These are phyloP conservation scores for Formica selysi DNA, from an alignment of 1,140 invertebrate genomes.

Conservation along the genomic window DNA sequence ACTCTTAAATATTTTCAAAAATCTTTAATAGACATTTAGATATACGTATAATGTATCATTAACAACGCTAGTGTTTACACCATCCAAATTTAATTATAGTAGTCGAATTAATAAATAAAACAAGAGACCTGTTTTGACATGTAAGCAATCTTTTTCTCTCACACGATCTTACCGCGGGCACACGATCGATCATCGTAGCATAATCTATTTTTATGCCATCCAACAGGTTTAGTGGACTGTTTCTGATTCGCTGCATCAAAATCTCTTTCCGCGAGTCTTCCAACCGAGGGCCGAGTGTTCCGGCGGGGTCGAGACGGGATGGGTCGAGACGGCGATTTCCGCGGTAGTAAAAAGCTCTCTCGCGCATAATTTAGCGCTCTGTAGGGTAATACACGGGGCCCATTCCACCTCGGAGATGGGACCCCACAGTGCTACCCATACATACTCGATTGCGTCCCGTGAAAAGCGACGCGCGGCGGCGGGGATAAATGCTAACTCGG, in stretches of 20 bases:
- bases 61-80: neutral
- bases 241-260: slow-evolving; percentile 26
- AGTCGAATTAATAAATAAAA: neutral
- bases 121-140: neutral
- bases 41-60: neutral
- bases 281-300: slow-evolving; percentile 49
- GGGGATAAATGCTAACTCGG: slow-evolving; percentile 82
- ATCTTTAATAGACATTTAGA: slow-evolving; percentile 1
- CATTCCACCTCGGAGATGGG: slow-evolving; percentile 19
- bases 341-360: slow-evolving; percentile 81
- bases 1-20: slow-evolving; percentile 5
- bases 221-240: slow-evolving; percentile 2
- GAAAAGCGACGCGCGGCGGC: slow-evolving; percentile 69
- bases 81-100: neutral
- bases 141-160: neutral
- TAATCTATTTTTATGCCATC: slow-evolving; percentile 42
- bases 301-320: slow-evolving; percentile 48
- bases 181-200: slow-evolving; percentile 58
- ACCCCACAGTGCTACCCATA: slow-evolving; percentile 53
- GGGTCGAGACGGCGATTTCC: slow-evolving; percentile 76
- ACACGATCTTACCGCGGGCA: neutral
- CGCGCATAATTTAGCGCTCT: slow-evolving; percentile 83
- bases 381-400: slow-evolving; percentile 79
- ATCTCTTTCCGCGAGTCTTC: slow-evolving; percentile 36
- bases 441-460: slow-evolving; percentile 77